Evolutionary conservation across 2,888 invertebrate species (phyloP).

Genomic region (Tachystola acroxantha): DNA sequence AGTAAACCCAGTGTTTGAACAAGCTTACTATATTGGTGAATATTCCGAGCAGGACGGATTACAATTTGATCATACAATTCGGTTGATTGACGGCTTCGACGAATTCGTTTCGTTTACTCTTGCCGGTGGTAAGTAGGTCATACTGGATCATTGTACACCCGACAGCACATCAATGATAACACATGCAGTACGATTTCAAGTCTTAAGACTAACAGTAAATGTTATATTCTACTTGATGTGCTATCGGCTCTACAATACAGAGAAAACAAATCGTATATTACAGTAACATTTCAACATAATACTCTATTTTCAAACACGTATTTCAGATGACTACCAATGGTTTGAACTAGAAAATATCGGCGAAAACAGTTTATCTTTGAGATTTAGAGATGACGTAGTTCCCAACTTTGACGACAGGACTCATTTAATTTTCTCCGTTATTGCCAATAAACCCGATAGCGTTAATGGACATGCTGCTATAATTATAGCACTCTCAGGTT

Average conservation of each 20-base stretch:
- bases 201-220: no score
- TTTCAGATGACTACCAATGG: slow-evolving; percentile 24
- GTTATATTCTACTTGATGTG: no score
- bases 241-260: no score
- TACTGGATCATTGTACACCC: slow-evolving; percentile 1
- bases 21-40: slow-evolving; percentile 27
- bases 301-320: no score
- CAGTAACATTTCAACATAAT: no score
- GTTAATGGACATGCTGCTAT: slow-evolving; percentile 21
- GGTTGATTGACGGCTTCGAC: slow-evolving; percentile 27
- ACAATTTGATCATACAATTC: slow-evolving; percentile 23
- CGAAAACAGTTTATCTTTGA: slow-evolving; percentile 6
- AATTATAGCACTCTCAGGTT: slow-evolving; percentile 23
- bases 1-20: slow-evolving; percentile 20
- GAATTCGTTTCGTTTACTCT: slow-evolving; percentile 26
- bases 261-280: no score
- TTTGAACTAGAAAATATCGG: slow-evolving; percentile 18
- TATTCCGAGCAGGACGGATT: slow-evolving; percentile 25
- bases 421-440: slow-evolving; percentile 23
- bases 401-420: slow-evolving; percentile 14
- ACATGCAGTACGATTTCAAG: no score
- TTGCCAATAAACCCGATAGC: slow-evolving; percentile 22
- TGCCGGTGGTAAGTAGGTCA: slow-evolving; percentile 27
- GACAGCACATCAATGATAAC: no score
- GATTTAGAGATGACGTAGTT: slow-evolving; percentile 5